A percentile compares a stretch with the other conserved stretches of the same genome.
These are phyloP conservation scores for Hypolimnas misippus DNA, from an alignment of 2,888 invertebrate species.

Conservation along the genomic window DNA sequence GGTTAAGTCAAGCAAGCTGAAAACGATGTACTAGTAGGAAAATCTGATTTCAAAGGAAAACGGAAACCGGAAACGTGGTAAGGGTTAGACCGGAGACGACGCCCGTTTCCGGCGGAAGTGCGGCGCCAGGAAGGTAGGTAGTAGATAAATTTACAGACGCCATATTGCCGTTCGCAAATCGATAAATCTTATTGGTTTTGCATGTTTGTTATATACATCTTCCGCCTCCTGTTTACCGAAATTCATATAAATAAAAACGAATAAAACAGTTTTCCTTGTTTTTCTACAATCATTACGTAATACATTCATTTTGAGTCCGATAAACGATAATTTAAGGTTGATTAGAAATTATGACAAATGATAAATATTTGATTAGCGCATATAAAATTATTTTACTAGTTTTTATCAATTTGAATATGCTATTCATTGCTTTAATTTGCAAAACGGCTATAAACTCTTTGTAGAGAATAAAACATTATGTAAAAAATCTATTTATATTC, in stretches of 20 bases:
- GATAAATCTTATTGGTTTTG: slow-evolving; percentile 80
- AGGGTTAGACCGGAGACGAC: slow-evolving; percentile 82
- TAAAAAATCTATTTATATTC: no score
- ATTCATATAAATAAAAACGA: slow-evolving; percentile 25
- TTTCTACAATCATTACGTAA: no score
- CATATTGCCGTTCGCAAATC: slow-evolving; percentile 78
- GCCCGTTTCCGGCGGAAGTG: slow-evolving; percentile 79
- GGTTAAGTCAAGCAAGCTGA: slow-evolving; percentile 51
- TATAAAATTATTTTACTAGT: no score
- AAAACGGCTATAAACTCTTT: not conserved
- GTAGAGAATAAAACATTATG: not conserved
- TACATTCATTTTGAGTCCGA: no score
- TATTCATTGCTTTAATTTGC: not conserved
- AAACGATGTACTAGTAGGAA: slow-evolving; percentile 62
- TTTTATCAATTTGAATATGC: no score
- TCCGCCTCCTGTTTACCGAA: slow-evolving; percentile 77
- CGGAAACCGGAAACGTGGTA: slow-evolving; percentile 82
- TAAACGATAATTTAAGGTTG: no score
- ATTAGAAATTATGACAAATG: no score
- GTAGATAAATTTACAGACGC: slow-evolving; percentile 78
- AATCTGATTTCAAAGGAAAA: slow-evolving; percentile 74
- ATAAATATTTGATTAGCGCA: no score
- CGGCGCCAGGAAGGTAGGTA: slow-evolving; percentile 78
- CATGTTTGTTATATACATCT: slow-evolving; percentile 65
- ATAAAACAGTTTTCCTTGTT: not conserved